phyloP scores from a whole-genome alignment of 23 tunicate species.

The Halocynthia roretzi region DNA sequence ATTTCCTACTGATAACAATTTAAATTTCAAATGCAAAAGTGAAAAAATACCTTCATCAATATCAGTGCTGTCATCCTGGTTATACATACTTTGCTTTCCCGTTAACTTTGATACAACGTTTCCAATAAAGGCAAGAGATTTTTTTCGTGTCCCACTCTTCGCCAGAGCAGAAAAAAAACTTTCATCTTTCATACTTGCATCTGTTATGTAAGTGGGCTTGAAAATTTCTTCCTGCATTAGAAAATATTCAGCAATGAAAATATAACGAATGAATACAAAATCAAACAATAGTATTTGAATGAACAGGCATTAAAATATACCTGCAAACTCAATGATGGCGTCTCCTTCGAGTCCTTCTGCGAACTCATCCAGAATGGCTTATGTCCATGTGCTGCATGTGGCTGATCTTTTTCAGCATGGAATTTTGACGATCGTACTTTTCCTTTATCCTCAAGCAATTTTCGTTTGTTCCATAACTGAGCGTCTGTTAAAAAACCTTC shows the following conservation, averaged over 20 bases:
- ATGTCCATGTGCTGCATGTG: background rate
- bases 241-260: background rate
- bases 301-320: background rate
- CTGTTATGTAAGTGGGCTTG: conserved; percentile 42
- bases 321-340: background rate
- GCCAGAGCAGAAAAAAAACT: conserved; percentile 24
- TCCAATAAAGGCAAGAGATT: conserved; percentile 26
- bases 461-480: conserved; percentile 16
- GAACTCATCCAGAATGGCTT: conserved; percentile 10
- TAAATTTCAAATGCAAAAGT: too few species aligned
- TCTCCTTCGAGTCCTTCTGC: background rate
- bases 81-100: background rate
- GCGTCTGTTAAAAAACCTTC: conserved; percentile 16
- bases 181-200: conserved; percentile 32
- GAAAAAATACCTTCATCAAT: background rate
- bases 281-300: background rate
- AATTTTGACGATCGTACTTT: conserved; percentile 4
- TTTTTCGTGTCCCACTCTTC: conserved; percentile 25
- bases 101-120: conserved; percentile 36
- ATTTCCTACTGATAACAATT: background rate
- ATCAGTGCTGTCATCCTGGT: background rate
- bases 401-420: conserved; percentile 5
- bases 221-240: conserved; percentile 28
- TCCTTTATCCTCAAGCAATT: conserved; percentile 17
- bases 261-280: background rate